Conservation (phyloP, 2,113 vertebrate genomes). For the Eulemur macaco region DNA sequence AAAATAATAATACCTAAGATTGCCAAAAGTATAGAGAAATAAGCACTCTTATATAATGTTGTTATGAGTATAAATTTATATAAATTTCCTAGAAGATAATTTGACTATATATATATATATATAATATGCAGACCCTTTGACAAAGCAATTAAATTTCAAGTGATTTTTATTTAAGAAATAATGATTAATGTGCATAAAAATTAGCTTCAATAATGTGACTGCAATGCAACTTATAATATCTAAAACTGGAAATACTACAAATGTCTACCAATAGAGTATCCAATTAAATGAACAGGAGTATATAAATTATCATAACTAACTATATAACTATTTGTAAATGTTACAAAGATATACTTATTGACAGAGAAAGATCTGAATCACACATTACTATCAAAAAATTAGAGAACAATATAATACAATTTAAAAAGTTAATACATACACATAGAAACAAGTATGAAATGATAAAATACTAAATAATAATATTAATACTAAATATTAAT, state of each 20-base stretch:
- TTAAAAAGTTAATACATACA: conserved; percentile 4
- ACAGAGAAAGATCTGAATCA: background rate
- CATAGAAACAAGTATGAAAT: conserved; percentile 14
- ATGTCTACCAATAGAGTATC: background rate
- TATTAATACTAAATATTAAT: background rate
- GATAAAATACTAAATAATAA: background rate
- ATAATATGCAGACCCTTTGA: background rate
- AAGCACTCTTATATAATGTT: background rate
- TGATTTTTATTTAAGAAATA: conserved; percentile 30
- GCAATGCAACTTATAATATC: background rate
- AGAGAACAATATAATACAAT: background rate
- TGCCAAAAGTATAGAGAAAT: background rate
- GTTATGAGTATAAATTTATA: background rate
- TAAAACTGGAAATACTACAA: conserved; percentile 28
- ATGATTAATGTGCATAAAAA: background rate
- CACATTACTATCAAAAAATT: background rate
- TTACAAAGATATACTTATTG: background rate
- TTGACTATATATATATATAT: conserved; percentile 6
- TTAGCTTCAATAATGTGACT: background rate
- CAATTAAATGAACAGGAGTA: background rate
- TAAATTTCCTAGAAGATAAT: conserved; percentile 4
- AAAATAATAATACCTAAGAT: background rate
- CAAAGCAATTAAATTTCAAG: background rate
- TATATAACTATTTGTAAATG: background rate
- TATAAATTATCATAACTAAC: background rate